These are phyloP conservation scores for Apostichopus parvimensis DNA, from an alignment of 35 echinoderm and acorn worm genomes.

Conservation along the genomic window DNA sequence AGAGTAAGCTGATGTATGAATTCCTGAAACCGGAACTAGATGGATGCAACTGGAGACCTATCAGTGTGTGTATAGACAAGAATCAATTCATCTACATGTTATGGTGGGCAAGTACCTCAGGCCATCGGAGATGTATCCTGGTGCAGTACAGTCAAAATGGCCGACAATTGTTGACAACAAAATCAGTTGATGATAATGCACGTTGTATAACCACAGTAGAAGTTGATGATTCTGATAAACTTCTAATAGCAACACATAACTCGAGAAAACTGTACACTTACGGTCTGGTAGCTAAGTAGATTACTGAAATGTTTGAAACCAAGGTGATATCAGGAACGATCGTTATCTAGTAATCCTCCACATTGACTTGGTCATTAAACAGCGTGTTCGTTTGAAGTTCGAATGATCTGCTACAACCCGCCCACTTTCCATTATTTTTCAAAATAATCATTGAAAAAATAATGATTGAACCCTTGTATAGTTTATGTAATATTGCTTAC, in stretches of 20 bases:
- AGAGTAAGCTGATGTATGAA: background rate
- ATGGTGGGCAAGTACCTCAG: background rate
- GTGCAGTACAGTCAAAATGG: conserved; percentile 25
- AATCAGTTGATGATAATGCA: background rate
- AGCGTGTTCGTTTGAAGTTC: too few relatives aligned
- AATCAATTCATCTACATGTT: background rate
- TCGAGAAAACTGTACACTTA: background rate
- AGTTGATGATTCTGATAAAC: background rate
- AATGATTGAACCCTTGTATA: too few relatives aligned
- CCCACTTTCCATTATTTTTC: too few relatives aligned
- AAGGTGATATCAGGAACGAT: too few relatives aligned
- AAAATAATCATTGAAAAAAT: too few relatives aligned
- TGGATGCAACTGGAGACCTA: background rate
- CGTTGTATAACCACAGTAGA: background rate
- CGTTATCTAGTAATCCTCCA: too few relatives aligned
- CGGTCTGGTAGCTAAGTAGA: background rate
- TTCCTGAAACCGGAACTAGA: background rate
- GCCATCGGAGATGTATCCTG: background rate
- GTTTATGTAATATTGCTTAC: too few relatives aligned
- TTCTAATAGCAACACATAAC: background rate
- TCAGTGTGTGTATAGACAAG: background rate
- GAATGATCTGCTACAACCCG: too few relatives aligned
- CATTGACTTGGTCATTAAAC: too few relatives aligned
- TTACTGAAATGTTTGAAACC: background rate
- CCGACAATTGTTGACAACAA: background rate